These are phyloP conservation scores for Rhincodon typus DNA, from an alignment of 2,797 vertebrate species.

Conservation along the genomic window DNA sequence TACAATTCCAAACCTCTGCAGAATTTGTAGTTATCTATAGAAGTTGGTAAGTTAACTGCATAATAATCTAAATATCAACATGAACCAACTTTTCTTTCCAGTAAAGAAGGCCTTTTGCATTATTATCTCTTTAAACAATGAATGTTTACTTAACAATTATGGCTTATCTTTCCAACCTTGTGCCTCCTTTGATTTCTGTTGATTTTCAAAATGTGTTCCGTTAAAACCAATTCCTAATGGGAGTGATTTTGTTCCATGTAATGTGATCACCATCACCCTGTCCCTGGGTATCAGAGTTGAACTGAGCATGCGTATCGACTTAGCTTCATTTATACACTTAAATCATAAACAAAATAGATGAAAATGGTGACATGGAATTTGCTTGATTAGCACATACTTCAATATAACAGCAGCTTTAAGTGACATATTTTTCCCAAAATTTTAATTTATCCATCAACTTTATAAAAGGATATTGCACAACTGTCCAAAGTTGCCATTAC, in stretches of 20 bases:
- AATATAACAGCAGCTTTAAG: not conserved
- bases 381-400: not conserved
- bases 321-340: not conserved
- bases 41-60: not conserved
- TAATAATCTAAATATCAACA: not conserved
- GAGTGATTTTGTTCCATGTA: not conserved
- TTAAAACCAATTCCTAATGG: not conserved
- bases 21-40: not conserved
- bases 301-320: not conserved
- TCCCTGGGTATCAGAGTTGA: no score
- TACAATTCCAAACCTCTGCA: no score
- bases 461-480: no score
- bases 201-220: not conserved
- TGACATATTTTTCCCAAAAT: not conserved
- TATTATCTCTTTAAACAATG: not conserved
- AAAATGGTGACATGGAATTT: not conserved
- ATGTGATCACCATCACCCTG: not conserved
- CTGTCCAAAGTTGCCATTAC: no score
- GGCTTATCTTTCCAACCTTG: not conserved
- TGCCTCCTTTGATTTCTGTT: no score
- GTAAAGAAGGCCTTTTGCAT: not conserved
- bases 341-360: not conserved
- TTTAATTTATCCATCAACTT: no score
- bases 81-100: not conserved
- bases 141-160: not conserved